Base-by-base conservation (phyloP, 2,888 invertebrate genomes). In the Protonemura montana region DNA sequence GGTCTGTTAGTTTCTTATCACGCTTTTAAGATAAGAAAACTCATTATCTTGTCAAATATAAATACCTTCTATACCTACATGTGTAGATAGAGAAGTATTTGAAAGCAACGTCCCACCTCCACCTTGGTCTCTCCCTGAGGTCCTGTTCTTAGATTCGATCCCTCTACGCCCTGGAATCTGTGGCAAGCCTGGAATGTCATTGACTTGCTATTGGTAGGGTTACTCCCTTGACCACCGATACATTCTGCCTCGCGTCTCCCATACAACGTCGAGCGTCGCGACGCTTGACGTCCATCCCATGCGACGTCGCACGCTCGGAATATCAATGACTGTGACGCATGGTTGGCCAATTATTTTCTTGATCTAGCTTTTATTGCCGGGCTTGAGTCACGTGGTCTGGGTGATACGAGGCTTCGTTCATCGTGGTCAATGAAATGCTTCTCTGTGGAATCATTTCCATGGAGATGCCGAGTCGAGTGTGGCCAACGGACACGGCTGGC, bases 301-400 rank as follows among this genome's bases (percentile, higher is more conserved):
- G 21, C 35, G 25, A 10, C 82, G 41, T 21, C 16, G 35, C 82
- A 83, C 82, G 21, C n/a, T 5, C 82, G 41, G 82, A 35, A 83
- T 83, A 83, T 41, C 82, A 83, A 83, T 83, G 82, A 25, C 10
- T 78, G 0, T 41, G 41, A 83, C 35, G 82, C 27, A 5, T 25
- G 13, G 26, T 2, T n/a, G 35, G 29, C 29, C 82, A 83, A 83
- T 83, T 83, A 83, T 83, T 83, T 41, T 41, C 10, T 41, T 78
- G 13, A 78, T 78, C 7, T 26, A 0, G 21, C 21, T 83, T 83
- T 83, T 41, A 83, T 83, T 59, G 59, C 59, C 16, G 1, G 21
- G n/a, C n/a, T 59, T 21, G 13, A 59, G 59, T 13, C 59, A 21
- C 41, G 82, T 21, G 30, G 25, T 5, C n/a, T 35, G 13, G 26